Evolutionary conservation across 2,888 invertebrate species (phyloP), one percentile per base, ranked within the genome.

Genomic region (Torymus tubicola): DNA sequence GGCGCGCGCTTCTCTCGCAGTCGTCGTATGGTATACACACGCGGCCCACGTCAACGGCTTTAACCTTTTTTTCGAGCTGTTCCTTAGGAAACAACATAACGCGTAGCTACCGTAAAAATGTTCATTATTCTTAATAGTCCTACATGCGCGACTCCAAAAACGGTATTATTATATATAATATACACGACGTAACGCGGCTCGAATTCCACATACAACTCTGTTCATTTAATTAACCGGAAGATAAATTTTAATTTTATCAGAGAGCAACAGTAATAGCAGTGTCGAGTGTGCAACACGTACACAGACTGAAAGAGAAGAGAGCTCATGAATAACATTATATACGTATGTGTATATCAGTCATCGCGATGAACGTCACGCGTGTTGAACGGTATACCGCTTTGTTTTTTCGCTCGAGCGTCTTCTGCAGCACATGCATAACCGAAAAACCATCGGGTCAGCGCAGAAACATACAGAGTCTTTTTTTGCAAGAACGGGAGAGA

Each of bases 111-210:
- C 42, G 42, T 42, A 55, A 68, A 55, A 68, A 12, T 55, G 18
- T 55, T 68, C 68, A 55, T 68, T 24, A 53, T 55, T 24, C 24
- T 24, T 68, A 55, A 68, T 14, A 55, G 68, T 53, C 21, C 68
- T 14, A 18, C 16, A 24, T 42, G 42, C 42, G 42, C 8, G 8
- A 42, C 42, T 42, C 42, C 42, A 42, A 42, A 42, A 42, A 8
- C 42, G 42, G 42, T 42, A 42, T 42, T 42, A 42, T 42, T n/a
- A n/a, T n/a, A n/a, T n/a, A n/a, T n/a, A n/a, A 42, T 8, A 8
- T 8, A 8, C 21, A 31, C 31, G 31, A 31, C 42, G 1, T 8
- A 18, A n/a, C 60, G 52, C 5, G 2, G 21, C 21, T 21, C n/a
- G 12, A 13, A 16, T n/a, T 63, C 16, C 16, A 21, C 21, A 14